Evolutionary conservation across 2,888 invertebrate species (phyloP), one percentile per base, ranked within the genome.

Genomic region (Drosophila pseudotakahashii): DNA sequence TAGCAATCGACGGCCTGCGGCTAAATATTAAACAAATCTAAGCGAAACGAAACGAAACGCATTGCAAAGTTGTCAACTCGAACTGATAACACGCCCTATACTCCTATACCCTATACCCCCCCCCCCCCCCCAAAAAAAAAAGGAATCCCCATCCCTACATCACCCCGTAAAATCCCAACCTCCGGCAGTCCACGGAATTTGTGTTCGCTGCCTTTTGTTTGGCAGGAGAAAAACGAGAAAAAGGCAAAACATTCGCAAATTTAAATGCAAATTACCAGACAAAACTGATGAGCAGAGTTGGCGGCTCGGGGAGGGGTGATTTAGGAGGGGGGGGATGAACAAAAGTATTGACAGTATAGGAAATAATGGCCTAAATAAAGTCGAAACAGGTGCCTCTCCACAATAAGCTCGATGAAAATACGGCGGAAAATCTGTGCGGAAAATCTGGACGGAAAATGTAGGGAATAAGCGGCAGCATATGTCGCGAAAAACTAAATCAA

Each of bases 51-150:
- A 77, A 67, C 83, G 73, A 75, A 74, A 88, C 83, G 88, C 87
- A 83, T 80, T 88, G 81, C 84, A 86, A 88, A 83, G 88, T 83
- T 83, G 88, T 83, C 88, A 86, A 83, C 88, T 83, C 71, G 75
- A 72, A 55, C 59, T 64, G 82, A 87, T 88, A 88, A 84, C 79
- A 77, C 78, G 70, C 81, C 71, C 67, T 16, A 42, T 36, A 30
- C 26, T 26, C 26, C n/a, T n/a, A n/a, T n/a, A n/a, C n/a, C n/a
- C n/a, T n/a, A n/a, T n/a, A n/a, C n/a, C 5, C 26, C 26, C n/a
- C 23, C 26, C 14, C 10, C 9, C 10, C 1, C 14, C 42, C 11
- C 14, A 26, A 36, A 2, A n/a, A 26, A 4, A 26, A n/a, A 26
- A 26, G 7, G 11, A 23, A 9, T 30, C 16, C 47, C 30, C 32